These are phyloP conservation scores for Mythimna vitellina DNA, from an alignment of 2,888 invertebrate species.

Conservation along the genomic window DNA sequence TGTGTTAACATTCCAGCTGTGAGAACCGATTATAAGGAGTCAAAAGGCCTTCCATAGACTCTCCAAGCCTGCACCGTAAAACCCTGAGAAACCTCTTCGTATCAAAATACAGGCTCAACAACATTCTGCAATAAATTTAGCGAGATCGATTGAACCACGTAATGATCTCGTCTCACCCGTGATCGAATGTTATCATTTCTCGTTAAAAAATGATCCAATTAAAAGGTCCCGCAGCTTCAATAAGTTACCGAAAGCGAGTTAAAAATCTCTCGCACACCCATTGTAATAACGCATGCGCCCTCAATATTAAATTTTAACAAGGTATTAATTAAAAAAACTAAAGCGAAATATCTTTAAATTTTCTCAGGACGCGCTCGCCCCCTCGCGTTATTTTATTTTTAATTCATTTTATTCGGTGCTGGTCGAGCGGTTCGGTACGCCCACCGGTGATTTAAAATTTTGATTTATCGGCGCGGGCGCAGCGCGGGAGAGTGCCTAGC, in stretches of 20 bases:
- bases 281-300: conserved; percentile 90
- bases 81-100: conserved; percentile 40
- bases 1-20: conserved; percentile 70
- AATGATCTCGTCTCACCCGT: conserved; percentile 80
- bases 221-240: conserved; percentile 83
- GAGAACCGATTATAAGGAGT: conserved; percentile 64
- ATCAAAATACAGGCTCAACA: conserved; percentile 34
- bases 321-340: conserved; percentile 91
- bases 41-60: conserved; percentile 57
- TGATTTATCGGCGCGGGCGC: conserved; percentile 88
- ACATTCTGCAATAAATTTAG: conserved; percentile 69
- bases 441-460: conserved; percentile 91
- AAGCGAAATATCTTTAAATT: conserved; percentile 90
- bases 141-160: conserved; percentile 72
- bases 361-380: conserved; percentile 88
- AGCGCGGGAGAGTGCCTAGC: conserved; percentile 79
- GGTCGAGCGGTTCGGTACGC: conserved; percentile 85
- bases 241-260: conserved; percentile 88
- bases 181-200: conserved; percentile 86
- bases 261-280: conserved; percentile 89
- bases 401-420: conserved; percentile 90
- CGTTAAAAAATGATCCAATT: conserved; percentile 90
- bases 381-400: conserved; percentile 88
- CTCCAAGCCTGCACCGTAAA: conserved; percentile 39
- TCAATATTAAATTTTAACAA: conserved; percentile 91